A percentile compares a stretch with the other conserved stretches of the same genome.
Conservation (phyloP, 2,797 vertebrate genomes). For the Aplochiton taeniatus region DNA sequence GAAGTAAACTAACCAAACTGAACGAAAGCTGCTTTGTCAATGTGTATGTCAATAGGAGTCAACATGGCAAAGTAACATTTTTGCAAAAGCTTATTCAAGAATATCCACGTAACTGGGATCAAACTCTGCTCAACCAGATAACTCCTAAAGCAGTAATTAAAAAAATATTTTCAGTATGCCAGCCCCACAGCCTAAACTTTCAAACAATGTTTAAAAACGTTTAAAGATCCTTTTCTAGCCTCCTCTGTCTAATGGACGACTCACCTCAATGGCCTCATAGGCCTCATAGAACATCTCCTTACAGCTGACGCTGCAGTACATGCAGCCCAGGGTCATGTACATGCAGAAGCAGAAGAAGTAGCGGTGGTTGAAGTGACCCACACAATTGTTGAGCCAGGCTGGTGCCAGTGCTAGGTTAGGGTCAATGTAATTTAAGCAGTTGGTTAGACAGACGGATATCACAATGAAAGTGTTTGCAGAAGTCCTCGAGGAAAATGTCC, state of each 20-base stretch:
- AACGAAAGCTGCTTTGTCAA: background rate
- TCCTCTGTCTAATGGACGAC: conserved; percentile 17
- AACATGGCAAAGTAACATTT: too few species aligned
- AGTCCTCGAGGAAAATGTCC: too few species aligned
- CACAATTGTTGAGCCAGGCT: conserved; percentile 99
- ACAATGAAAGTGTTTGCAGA: background rate
- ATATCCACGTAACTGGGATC: too few species aligned
- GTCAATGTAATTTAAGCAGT: background rate
- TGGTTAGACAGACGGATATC: background rate
- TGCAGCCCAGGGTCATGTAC: conserved; percentile 95
- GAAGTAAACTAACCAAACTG: background rate
- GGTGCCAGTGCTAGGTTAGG: conserved; percentile 72
- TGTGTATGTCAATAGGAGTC: background rate
- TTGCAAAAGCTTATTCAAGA: too few species aligned
- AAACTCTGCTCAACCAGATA: too few species aligned
- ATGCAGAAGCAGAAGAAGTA: conserved; percentile 98
- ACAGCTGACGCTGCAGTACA: conserved; percentile 94
- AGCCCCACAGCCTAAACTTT: too few species aligned
- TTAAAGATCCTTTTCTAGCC: too few species aligned
- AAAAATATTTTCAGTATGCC: too few species aligned
- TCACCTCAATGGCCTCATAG: conserved; percentile 90
- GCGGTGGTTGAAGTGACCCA: conserved; percentile 97
- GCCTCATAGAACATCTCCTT: conserved; percentile 89
- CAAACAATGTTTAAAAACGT: too few species aligned
- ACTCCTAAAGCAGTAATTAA: too few species aligned